These are phyloP conservation scores for Oreochromis grahami DNA, from an alignment of 2,797 vertebrate species.

Conservation along the genomic window DNA sequence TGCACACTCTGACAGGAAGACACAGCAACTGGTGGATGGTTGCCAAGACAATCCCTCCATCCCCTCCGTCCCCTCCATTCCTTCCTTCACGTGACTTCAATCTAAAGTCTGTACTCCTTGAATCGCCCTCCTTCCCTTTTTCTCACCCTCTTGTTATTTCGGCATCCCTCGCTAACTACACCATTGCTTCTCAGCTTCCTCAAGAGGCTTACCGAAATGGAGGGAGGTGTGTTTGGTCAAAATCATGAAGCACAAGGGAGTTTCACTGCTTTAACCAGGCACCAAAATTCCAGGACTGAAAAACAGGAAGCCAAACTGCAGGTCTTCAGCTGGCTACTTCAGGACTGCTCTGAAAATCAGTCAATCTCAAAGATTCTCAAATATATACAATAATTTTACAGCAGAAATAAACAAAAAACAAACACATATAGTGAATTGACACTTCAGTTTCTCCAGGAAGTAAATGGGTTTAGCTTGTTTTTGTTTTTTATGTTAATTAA, in stretches of 20 bases:
- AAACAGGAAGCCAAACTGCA: background rate
- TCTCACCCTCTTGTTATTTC: background rate
- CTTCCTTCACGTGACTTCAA: background rate
- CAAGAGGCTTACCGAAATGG: background rate
- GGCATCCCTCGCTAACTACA: background rate
- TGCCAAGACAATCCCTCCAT: slow-evolving; percentile 52
- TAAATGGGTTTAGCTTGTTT: rapidly evolving
- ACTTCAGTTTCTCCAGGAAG: background rate
- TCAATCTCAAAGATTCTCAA: background rate
- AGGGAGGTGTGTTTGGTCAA: background rate
- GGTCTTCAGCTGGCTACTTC: background rate
- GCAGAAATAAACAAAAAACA: background rate
- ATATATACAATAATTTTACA: background rate
- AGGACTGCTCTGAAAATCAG: background rate
- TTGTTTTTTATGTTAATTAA: background rate
- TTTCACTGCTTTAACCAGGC: background rate
- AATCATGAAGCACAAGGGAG: background rate
- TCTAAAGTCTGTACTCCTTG: slow-evolving; percentile 3
- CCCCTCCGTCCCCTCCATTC: background rate
- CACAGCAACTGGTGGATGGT: slow-evolving; percentile 59
- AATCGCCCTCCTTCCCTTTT: background rate
- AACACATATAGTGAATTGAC: background rate
- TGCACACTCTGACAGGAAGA: slow-evolving; percentile 51
- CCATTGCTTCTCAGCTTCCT: background rate
- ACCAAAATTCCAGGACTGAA: background rate